Conservation (phyloP, 2,888 invertebrate genomes). For the Punctoribates punctum region DNA sequence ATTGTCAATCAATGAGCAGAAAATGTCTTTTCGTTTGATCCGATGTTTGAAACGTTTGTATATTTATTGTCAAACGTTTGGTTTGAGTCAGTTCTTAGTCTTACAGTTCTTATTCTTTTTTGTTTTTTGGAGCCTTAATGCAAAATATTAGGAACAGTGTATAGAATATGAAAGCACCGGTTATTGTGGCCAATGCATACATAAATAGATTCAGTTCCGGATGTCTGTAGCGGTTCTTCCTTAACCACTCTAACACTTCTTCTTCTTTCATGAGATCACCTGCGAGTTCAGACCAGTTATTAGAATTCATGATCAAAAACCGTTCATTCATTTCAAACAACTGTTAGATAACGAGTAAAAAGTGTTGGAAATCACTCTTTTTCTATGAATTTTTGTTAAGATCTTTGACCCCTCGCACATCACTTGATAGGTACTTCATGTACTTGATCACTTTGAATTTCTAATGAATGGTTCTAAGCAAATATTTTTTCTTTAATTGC, state of each 20-base stretch:
- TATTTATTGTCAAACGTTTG: neutral
- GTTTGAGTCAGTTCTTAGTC: neutral
- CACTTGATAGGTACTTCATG: too few relatives aligned
- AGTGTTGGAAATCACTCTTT: neutral
- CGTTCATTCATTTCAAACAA: neutral
- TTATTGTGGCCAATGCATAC: slow-evolving; percentile 82
- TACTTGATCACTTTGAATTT: too few relatives aligned
- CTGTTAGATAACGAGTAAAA: slow-evolving; percentile 20
- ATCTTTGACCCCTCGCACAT: too few relatives aligned
- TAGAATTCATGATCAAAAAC: neutral
- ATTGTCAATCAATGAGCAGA: too few relatives aligned
- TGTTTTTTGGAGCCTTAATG: slow-evolving; percentile 60
- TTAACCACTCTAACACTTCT: slow-evolving; percentile 84
- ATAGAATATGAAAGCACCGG: slow-evolving; percentile 79
- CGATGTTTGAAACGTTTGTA: neutral
- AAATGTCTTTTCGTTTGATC: neutral
- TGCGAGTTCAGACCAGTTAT: slow-evolving; percentile 52
- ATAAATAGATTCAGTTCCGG: slow-evolving; percentile 89
- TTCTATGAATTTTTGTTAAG: too few relatives aligned
- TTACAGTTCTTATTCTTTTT: slow-evolving; percentile 42
- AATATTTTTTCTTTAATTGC: too few relatives aligned
- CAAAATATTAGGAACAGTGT: slow-evolving; percentile 86
- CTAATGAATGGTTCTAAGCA: too few relatives aligned
- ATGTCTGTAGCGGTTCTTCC: slow-evolving; percentile 86
- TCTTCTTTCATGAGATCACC: slow-evolving; percentile 77